Evolutionary conservation across 2,888 invertebrate species (phyloP), one percentile per base, ranked within the genome.

Genomic region (Pterostichus madidus): DNA sequence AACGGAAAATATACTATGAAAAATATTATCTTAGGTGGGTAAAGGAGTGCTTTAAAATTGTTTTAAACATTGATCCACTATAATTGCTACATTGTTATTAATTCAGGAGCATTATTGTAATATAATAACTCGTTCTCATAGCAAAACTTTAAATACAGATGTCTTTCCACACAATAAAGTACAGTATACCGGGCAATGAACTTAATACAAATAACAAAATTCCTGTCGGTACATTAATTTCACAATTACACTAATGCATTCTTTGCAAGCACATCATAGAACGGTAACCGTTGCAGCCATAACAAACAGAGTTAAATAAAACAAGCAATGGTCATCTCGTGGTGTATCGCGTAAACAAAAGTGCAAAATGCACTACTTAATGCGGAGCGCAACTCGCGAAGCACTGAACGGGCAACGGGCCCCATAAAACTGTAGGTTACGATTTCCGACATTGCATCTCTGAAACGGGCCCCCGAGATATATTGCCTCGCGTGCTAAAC

Each of bases 401-500:
- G 39, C 39, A 39, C 39, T 13, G 52, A 59, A 59, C 59, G 13
- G 53, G 53, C 53, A 56, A 17, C 46, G 5, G n/a, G 52, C 31
- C 59, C 79, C 49, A 73, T 80, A 80, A 80, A 80, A 80, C 56
- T 80, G 73, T 52, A 80, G 80, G 52, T 59, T 80, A 73, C 80
- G 80, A 80, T 80, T 80, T 71, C 73, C 56, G 56, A 35, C 32
- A 15, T 15, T 53, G 75, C 75, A 75, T 46, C 73, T 73, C 73
- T 32, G 31, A 31, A 32, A 52, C 73, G 64, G 8, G 64, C 68
- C 56, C 15, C 31, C 44, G 73, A 80, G 80, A 80, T 80, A 80
- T 80, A 80, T 80, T 35, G 73, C 35, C 44, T 80, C 73, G 80
- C 80, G 80, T 80, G 80, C 80, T 52, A 71, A 80, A 73, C 71